Evolutionary conservation across 2,797 vertebrate genomes (phyloP), one percentile per base, ranked within the genome.

Genomic region (Paratrypauchen microcephalus): DNA sequence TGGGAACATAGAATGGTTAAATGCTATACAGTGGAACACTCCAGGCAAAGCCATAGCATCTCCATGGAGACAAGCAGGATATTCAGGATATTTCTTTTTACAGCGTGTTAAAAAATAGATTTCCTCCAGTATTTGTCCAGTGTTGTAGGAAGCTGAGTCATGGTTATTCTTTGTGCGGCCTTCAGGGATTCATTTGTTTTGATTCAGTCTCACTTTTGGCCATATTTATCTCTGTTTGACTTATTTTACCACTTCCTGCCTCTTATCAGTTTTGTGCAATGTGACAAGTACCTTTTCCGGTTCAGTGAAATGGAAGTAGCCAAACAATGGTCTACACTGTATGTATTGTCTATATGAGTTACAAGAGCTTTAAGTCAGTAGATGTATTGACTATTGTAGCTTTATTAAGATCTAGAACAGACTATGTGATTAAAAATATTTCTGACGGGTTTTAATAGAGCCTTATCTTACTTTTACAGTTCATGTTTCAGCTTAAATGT

Each of bases 241-340:
- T 47, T n/a, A 48, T 18, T 64, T 23, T 26, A 23, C 3, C 13
- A 19, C 62, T 48, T 64, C 41, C 61, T 47, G 5, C 15, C 23
- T 4, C 23, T 64, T 36, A 28, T 39, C 26, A 16, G 19, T 54
- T 66, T 66, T 16, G 18, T 64, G 32, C 32, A 36, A 9, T 36
- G 23, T 47, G 62, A 26, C 48, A 64, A 45, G 39, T 64, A 11
- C 18, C 41, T 64, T 48, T 55, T 66, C 64, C 64, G 48, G 48
- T 55, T 54, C 28, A 30, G 24, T 18, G n/a, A 1, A 9, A 12
- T 48, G 18, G 28, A 52, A 55, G 19, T 16, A 23, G 30, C 65
- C 12, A 9, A 52, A 66, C 28, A 55, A 39, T 19, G 41, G 60
- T 39, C 59, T 32, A 26, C 23, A 26, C 55, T 26, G 23, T 23